Percentiles rank a stretch among this genome's conserved stretches.
phyloP scores from a whole-genome alignment of 2,797 vertebrate genomes.

The Lates japonicus region DNA sequence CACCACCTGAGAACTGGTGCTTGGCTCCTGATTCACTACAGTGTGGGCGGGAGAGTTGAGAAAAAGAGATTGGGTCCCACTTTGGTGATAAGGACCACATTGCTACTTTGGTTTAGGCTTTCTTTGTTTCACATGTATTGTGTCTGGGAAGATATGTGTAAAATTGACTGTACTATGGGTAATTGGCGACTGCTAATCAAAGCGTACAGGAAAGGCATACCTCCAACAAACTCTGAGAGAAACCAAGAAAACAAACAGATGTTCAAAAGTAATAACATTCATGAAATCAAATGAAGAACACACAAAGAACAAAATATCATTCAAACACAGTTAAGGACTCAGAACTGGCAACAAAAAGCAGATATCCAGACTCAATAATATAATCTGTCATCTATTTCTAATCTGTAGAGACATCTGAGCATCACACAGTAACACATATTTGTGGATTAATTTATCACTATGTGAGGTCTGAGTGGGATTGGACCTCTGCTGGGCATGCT shows the following conservation, averaged over 20 bases:
- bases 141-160: too few relatives aligned
- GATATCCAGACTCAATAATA: slow-evolving; percentile 24
- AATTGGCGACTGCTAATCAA: too few relatives aligned
- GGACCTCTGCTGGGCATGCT: slow-evolving; percentile 20
- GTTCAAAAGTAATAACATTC: slow-evolving; percentile 21
- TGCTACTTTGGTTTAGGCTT: slow-evolving; percentile 12
- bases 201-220: not conserved
- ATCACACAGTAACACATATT: slow-evolving; percentile 11
- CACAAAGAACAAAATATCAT: slow-evolving; percentile 18
- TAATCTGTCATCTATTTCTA: slow-evolving; percentile 23
- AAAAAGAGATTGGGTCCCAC: slow-evolving; percentile 18
- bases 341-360: slow-evolving; percentile 26
- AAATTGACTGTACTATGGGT: too few relatives aligned
- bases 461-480: slow-evolving; percentile 22
- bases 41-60: slow-evolving; percentile 22
- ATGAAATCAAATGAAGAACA: slow-evolving; percentile 32
- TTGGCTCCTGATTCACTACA: slow-evolving; percentile 48
- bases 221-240: not conserved
- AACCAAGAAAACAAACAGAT: slow-evolving; percentile 18
- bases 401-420: slow-evolving; percentile 38
- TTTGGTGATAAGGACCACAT: too few relatives aligned
- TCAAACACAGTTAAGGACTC: slow-evolving; percentile 3
- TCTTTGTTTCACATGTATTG: too few relatives aligned
- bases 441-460: slow-evolving; percentile 44
- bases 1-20: slow-evolving; percentile 76